These are phyloP conservation scores for Arion vulgaris DNA, from an alignment of 1,140 invertebrate genomes.

Conservation along the genomic window DNA sequence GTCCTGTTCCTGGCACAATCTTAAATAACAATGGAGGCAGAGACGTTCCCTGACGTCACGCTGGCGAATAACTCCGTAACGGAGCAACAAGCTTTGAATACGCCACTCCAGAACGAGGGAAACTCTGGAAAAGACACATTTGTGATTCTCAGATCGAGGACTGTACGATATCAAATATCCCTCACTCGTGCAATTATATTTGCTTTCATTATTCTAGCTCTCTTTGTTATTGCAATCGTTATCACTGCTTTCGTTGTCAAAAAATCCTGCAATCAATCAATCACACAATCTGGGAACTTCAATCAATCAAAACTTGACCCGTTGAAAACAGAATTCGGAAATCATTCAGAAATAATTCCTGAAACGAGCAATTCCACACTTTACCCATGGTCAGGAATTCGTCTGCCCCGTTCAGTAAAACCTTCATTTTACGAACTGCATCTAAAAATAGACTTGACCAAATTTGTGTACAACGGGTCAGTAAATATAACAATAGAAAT, in stretches of 20 bases:
- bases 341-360: background rate
- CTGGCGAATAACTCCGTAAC: conserved; percentile 3
- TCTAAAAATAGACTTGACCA: conserved; percentile 50
- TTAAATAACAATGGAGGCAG: conserved; percentile 10
- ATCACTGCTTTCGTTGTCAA: background rate
- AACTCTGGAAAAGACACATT: conserved; percentile 12
- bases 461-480: conserved; percentile 47
- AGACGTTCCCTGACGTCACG: conserved; percentile 26
- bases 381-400: conserved; percentile 52
- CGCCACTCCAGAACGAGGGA: background rate
- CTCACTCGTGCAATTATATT: background rate
- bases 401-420: conserved; percentile 50
- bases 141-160: conserved; percentile 15
- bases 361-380: background rate
- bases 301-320: no score
- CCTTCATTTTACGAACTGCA: conserved; percentile 53
- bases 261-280: background rate
- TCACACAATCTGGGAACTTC: background rate
- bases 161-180: background rate
- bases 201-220: background rate
- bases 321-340: background rate
- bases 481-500: conserved; percentile 49
- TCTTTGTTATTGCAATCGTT: background rate
- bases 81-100: background rate
- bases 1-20: no score